Evolutionary conservation across 2,888 invertebrate genomes (phyloP).

Genomic region (Campoplex nolae): DNA sequence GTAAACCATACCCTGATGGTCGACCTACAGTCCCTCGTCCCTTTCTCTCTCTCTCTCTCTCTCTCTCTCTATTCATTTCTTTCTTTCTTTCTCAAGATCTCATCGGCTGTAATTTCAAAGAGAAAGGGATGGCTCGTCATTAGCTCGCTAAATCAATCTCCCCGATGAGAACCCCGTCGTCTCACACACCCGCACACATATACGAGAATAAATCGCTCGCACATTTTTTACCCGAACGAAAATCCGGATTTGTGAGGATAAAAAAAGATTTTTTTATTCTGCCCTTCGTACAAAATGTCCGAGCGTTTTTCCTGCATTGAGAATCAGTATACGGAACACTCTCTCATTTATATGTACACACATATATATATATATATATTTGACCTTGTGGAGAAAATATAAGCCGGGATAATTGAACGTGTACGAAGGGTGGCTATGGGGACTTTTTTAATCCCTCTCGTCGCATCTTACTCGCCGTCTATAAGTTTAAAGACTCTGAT

Average conservation of each 20-base stretch:
- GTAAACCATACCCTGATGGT: constrained; percentile 59
- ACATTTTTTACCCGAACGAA: neutral
- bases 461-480: neutral
- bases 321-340: neutral
- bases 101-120: constrained; percentile 70
- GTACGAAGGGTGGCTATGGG: neutral
- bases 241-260: constrained; percentile 27
- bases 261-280: neutral
- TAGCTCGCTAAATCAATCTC: constrained; percentile 81
- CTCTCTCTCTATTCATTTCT: neutral
- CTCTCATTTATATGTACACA: too few species aligned
- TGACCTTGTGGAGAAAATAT: constrained; percentile 4
- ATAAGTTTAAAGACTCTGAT: neutral
- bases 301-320: neutral
- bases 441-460: constrained; percentile 14
- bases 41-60: neutral
- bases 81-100: neutral
- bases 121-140: constrained; percentile 79
- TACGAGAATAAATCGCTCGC: neutral
- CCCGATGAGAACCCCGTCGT: constrained; percentile 3
- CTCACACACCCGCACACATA: neutral
- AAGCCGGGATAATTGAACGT: constrained; percentile 25
- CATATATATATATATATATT: neutral
- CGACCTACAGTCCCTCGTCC: constrained; percentile 30
- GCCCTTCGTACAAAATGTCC: neutral